Conservation (phyloP, 2,888 invertebrate species). For the Dusona sp. region DNA sequence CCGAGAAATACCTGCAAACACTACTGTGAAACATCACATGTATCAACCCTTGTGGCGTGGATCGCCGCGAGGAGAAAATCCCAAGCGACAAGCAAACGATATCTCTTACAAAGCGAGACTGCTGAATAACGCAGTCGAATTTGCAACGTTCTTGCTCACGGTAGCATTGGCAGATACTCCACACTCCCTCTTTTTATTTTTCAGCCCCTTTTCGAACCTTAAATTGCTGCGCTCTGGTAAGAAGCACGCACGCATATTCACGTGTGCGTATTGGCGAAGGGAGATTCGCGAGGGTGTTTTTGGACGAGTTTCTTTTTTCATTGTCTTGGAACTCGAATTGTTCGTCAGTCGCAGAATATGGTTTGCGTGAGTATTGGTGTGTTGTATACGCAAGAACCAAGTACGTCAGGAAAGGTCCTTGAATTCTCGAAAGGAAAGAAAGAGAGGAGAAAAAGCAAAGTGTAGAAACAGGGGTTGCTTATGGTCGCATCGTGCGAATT, state of each 20-base stretch:
- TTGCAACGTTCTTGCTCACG: conserved; percentile 39
- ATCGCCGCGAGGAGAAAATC: conserved; percentile 30
- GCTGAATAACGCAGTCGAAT: conserved; percentile 68
- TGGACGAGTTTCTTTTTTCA: conserved; percentile 60
- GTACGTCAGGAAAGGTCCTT: conserved; percentile 65
- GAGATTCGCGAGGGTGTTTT: conserved; percentile 58
- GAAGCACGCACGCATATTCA: conserved; percentile 3
- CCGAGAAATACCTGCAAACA: conserved; percentile 59
- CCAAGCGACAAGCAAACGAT: conserved; percentile 32
- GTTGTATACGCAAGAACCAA: conserved; percentile 15
- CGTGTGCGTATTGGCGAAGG: conserved; percentile 29
- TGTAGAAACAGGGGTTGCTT: conserved; percentile 38
- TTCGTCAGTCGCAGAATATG: conserved; percentile 32
- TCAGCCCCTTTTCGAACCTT: conserved; percentile 54
- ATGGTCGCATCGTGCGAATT: conserved; percentile 51
- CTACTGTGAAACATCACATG: conserved; percentile 11
- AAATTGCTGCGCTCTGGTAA: conserved; percentile 47
- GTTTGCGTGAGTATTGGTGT: conserved; percentile 13
- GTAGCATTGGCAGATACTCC: conserved; percentile 51
- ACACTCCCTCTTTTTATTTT: conserved; percentile 35
- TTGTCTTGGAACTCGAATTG: conserved; percentile 67
- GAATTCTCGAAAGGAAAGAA: conserved; percentile 65
- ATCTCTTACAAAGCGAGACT: conserved; percentile 62
- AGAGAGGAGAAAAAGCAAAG: conserved; percentile 51
- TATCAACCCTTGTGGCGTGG: conserved; percentile 13